phyloP scores from a whole-genome alignment of 1,140 invertebrate species.

The Aphis craccivora region DNA sequence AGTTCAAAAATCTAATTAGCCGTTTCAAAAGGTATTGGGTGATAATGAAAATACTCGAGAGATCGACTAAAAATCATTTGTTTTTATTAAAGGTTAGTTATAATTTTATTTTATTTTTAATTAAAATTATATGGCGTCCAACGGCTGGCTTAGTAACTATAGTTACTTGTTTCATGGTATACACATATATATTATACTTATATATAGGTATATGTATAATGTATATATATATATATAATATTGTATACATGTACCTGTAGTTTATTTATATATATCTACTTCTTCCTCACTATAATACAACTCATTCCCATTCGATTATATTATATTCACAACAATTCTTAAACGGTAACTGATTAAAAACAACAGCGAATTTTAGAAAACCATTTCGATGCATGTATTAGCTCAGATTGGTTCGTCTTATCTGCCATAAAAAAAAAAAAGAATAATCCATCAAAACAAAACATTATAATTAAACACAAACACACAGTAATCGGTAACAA shows the following conservation, averaged over 20 bases:
- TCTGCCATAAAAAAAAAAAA: neutral
- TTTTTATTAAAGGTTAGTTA: neutral
- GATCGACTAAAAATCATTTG: neutral
- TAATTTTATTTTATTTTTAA: neutral
- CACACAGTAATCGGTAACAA: neutral
- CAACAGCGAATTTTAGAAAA: neutral
- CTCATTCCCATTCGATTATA: neutral
- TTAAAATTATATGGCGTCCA: neutral
- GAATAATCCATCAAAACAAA: neutral
- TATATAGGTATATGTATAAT: too few relatives aligned
- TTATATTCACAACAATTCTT: neutral
- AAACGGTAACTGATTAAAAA: conserved; percentile 2
- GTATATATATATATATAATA: neutral
- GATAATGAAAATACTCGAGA: neutral
- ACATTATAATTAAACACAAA: conserved; percentile 30
- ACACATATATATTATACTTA: too few relatives aligned
- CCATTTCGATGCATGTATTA: neutral
- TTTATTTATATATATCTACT: neutral
- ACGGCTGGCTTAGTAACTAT: neutral
- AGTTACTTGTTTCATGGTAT: neutral
- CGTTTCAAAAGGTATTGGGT: neutral
- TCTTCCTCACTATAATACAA: neutral
- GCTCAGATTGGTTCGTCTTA: neutral
- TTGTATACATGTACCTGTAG: neutral
- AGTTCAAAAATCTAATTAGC: neutral